phyloP scores from a whole-genome alignment of 2,888 invertebrate species.

The Sipunculus nudus region DNA sequence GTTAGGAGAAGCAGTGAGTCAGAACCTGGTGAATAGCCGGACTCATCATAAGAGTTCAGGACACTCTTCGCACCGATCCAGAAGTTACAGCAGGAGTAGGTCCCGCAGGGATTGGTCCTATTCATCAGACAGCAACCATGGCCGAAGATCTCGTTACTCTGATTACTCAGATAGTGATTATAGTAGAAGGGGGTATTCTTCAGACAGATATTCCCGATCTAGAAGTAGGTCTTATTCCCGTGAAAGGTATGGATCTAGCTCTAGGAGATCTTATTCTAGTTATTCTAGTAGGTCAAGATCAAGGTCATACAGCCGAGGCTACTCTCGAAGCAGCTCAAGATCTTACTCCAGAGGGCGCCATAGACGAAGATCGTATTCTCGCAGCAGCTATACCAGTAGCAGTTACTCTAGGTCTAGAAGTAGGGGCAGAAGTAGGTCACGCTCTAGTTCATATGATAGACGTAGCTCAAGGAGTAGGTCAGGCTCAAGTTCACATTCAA shows the following conservation, averaged over 20 bases:
- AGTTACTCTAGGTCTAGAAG: conserved; percentile 10
- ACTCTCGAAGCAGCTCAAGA: conserved; percentile 21
- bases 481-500: neutral
- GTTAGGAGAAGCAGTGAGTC: too few species aligned
- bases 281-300: conserved; percentile 8
- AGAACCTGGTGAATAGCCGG: too few species aligned
- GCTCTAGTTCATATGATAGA: conserved; percentile 42
- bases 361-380: conserved; percentile 13
- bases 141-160: conserved; percentile 1
- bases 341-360: too few species aligned
- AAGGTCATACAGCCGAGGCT: conserved; percentile 1
- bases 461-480: conserved; percentile 23
- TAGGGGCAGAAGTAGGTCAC: conserved; percentile 20
- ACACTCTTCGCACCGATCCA: conserved; percentile 9
- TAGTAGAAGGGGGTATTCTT: too few species aligned
- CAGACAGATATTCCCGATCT: too few species aligned
- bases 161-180: conserved; percentile 23
- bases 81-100: conserved; percentile 6
- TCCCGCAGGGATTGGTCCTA: conserved; percentile 16
- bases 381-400: conserved; percentile 12
- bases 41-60: too few species aligned
- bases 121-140: conserved; percentile 10
- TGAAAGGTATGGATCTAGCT: conserved; percentile 44
- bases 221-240: conserved; percentile 27
- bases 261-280: conserved; percentile 25